A percentile compares a stretch with the other conserved stretches of the same genome.
Evolutionary conservation across 2,797 vertebrate genomes (phyloP).

Genomic region (Dipus sagitta): DNA sequence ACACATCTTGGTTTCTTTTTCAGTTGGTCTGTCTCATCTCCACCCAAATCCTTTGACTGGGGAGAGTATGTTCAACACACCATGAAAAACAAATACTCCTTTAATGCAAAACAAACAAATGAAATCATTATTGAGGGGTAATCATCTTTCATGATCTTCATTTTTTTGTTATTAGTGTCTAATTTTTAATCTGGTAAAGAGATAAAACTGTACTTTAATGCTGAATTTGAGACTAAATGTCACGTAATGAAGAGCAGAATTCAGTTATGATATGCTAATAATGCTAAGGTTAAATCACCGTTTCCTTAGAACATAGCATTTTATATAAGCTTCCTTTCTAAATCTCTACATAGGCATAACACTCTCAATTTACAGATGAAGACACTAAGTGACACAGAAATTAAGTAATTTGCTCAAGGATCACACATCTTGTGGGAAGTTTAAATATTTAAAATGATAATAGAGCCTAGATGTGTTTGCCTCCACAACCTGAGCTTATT

Average conservation of each 20-base stretch:
- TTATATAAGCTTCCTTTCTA: not conserved
- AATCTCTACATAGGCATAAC: not conserved
- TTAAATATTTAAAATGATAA: not conserved
- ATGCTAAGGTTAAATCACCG: not conserved
- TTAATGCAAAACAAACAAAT: not conserved
- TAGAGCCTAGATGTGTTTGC: not conserved
- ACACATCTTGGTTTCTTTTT: not conserved
- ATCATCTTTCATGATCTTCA: not conserved
- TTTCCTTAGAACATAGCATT: not conserved
- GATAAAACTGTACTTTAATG: not conserved
- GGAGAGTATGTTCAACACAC: not conserved
- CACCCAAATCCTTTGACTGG: not conserved
- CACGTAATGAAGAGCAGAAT: not conserved
- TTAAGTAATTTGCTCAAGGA: not conserved
- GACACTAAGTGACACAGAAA: not conserved
- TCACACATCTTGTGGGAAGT: not conserved
- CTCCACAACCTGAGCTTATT: not conserved
- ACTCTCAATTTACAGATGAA: not conserved
- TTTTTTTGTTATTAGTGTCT: not conserved
- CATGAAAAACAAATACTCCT: constrained; percentile 21
- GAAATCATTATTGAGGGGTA: not conserved
- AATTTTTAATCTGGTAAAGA: not conserved
- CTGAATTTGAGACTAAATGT: constrained; percentile 7
- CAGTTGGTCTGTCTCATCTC: not conserved
- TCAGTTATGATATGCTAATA: not conserved